Evolutionary conservation across 2,113 vertebrate genomes (phyloP).

Genomic region (Daubentonia madagascariensis): DNA sequence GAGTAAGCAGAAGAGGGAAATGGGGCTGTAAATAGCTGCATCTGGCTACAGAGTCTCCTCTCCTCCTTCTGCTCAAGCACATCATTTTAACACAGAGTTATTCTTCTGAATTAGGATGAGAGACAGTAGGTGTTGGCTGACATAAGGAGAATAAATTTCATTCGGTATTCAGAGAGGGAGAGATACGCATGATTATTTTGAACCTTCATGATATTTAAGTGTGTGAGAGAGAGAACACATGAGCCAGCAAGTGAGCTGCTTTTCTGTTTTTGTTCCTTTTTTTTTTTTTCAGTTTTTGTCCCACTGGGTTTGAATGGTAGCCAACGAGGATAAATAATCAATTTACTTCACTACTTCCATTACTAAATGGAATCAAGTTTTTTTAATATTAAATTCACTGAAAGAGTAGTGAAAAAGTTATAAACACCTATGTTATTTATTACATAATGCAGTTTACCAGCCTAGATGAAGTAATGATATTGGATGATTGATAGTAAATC

Average conservation of each 20-base stretch:
- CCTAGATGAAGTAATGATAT: not conserved
- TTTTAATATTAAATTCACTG: not conserved
- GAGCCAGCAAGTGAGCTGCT: not conserved
- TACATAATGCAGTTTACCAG: not conserved
- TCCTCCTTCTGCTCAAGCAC: not conserved
- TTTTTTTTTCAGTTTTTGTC: not conserved
- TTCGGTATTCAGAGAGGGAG: not conserved
- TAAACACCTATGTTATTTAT: not conserved
- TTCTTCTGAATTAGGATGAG: not conserved
- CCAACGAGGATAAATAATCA: not conserved
- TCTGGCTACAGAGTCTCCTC: not conserved
- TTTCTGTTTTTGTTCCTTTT: not conserved
- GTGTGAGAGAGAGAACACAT: not conserved
- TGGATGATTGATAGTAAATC: not conserved
- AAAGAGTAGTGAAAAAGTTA: not conserved
- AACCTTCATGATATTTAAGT: not conserved
- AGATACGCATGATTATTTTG: not conserved
- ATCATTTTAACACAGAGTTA: fast-evolving
- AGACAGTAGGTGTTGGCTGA: not conserved
- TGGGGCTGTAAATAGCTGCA: fast-evolving
- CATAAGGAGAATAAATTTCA: not conserved
- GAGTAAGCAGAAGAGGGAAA: not conserved
- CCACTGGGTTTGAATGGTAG: not conserved
- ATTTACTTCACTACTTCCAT: not conserved
- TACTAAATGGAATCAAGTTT: not conserved